A percentile compares a stretch with the other conserved stretches of the same genome.
These are phyloP conservation scores for Batillaria attramentaria DNA, from an alignment of 1,140 invertebrate genomes.

Conservation along the genomic window DNA sequence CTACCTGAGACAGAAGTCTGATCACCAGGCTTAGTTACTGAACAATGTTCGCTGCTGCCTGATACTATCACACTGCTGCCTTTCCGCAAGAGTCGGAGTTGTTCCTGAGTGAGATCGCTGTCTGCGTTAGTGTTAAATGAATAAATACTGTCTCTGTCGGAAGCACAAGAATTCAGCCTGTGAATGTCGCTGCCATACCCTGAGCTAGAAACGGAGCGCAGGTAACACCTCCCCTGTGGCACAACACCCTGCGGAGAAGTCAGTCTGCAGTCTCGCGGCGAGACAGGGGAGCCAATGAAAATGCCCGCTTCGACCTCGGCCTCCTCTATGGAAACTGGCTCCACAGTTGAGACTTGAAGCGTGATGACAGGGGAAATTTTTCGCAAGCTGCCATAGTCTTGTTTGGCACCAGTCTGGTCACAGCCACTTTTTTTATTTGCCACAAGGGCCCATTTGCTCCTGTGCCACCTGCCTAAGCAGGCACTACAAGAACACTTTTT, in stretches of 20 bases:
- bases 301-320: slow-evolving; percentile 23
- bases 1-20: too few species aligned
- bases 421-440: background rate
- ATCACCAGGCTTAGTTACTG: too few species aligned
- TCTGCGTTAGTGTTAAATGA: background rate
- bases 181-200: slow-evolving; percentile 13
- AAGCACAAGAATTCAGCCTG: slow-evolving; percentile 16
- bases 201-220: slow-evolving; percentile 17
- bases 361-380: too few species aligned
- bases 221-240: background rate
- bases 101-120: background rate
- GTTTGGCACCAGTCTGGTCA: too few species aligned
- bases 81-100: background rate
- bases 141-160: slow-evolving; percentile 15
- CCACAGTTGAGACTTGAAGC: too few species aligned
- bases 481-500: slow-evolving; percentile 11
- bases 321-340: too few species aligned
- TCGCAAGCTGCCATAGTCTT: too few species aligned
- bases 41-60: too few species aligned
- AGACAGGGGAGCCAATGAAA: slow-evolving; percentile 11
- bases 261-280: background rate
- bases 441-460: slow-evolving; percentile 16
- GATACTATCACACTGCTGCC: background rate
- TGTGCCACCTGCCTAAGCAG: slow-evolving; percentile 9
- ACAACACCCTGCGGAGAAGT: background rate